Evolutionary conservation across 1,140 invertebrate genomes (phyloP), one percentile per base, ranked within the genome.

Genomic region (Zophobas morio): DNA sequence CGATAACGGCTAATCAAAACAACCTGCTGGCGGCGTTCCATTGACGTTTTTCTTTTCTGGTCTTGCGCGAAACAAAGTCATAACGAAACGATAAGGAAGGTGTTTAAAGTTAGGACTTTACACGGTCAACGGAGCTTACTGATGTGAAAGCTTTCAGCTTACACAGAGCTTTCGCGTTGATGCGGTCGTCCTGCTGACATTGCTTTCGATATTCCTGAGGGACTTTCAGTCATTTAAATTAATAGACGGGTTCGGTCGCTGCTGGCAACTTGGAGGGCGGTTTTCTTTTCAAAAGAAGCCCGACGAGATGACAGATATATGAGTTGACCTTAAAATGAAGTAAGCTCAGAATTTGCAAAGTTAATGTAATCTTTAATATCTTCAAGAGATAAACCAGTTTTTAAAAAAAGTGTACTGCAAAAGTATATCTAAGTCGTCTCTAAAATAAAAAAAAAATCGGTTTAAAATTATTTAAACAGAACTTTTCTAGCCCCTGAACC

Each of bases 131-230:
- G 51, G 53, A 77, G 70, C 76, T 72, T 56, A 76, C 51, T 77
- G 76, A 77, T 73, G 66, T 47, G 76, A 70, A 73, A 77, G 76
- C 70, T 71, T 71, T 71, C 66, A 77, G 76, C 74, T 75, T 75
- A 51, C 57, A 73, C 54, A 75, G 39, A 77, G 76, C 66, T 73
- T 77, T 77, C 46, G 5, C 51, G 53, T 42, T 77, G 76, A 77
- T 77, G 76, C 57, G 76, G 76, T 72, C 70, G 39, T 60, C 76
- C 33, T 72, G 76, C 76, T 77, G 76, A 77, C 76, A 77, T 6
- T 37, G 76, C 47, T 70, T 46, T 76, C 74, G 60, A 63, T 75
- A 66, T 51, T 75, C 56, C 42, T 39, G 39, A 39, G 39, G 39
- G 60, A 66, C 36, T 8, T 53, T 73, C 71, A 73, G 71, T 57